These are phyloP conservation scores for Solen grandis DNA, from an alignment of 1,140 invertebrate genomes.

Conservation along the genomic window DNA sequence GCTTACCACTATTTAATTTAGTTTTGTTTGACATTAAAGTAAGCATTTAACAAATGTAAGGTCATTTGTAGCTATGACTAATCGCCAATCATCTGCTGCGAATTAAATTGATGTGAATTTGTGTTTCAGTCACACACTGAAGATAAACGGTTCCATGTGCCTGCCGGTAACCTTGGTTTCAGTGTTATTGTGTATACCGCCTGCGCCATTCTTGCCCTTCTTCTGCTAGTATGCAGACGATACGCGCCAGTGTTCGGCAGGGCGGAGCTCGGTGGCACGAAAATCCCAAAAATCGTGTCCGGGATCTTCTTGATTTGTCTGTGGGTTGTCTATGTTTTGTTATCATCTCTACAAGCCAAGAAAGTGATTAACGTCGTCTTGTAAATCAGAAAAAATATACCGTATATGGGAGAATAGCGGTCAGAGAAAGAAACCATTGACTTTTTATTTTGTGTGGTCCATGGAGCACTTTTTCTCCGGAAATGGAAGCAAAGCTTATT, in stretches of 20 bases:
- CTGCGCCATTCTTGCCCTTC: constrained; percentile 82
- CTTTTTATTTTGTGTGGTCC: no score
- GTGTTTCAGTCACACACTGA: constrained; percentile 80
- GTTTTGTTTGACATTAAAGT: no score
- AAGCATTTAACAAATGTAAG: background rate
- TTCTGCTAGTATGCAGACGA: constrained; percentile 82
- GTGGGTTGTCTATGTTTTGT: constrained; percentile 84
- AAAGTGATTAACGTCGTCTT: constrained; percentile 71
- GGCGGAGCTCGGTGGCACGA: constrained; percentile 85
- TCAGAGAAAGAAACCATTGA: no score
- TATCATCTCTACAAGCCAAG: constrained; percentile 82
- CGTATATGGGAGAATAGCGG: no score
- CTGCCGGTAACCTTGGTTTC: constrained; percentile 83
- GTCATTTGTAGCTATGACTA: background rate
- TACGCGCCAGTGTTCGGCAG: constrained; percentile 82
- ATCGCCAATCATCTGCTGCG: background rate
- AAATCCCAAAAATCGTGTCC: constrained; percentile 77
- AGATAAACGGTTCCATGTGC: constrained; percentile 81
- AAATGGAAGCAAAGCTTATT: no score
- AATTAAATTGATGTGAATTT: background rate
- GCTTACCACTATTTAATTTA: no score
- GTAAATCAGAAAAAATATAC: no score
- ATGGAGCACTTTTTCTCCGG: no score
- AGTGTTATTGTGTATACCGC: constrained; percentile 84
- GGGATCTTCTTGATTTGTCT: constrained; percentile 81